These are phyloP conservation scores for Clinocottus analis DNA, from an alignment of 2,113 vertebrate species.

Conservation along the genomic window DNA sequence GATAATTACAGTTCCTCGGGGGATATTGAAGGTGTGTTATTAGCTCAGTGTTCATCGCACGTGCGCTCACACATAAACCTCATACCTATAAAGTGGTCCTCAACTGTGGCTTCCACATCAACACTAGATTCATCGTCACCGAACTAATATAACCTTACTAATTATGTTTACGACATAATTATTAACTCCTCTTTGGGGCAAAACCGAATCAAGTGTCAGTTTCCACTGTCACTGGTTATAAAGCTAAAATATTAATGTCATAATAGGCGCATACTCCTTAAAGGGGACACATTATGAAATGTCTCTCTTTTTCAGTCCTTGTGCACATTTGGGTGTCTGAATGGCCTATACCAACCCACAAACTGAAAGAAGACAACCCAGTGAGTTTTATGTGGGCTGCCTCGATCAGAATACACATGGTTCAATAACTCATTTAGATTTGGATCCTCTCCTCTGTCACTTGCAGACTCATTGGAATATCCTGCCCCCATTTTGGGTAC, in stretches of 20 bases:
- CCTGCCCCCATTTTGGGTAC: background rate
- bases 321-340: background rate
- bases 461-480: background rate
- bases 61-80: background rate
- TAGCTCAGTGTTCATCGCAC: background rate
- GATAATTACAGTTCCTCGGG: conserved; percentile 20
- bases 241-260: background rate
- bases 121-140: background rate
- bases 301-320: background rate
- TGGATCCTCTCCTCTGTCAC: background rate
- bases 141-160: background rate
- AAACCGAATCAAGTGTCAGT: background rate
- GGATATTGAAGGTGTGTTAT: conserved; percentile 18
- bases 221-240: too few species aligned
- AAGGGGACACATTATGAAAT: background rate
- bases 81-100: conserved; percentile 5
- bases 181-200: background rate
- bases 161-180: background rate
- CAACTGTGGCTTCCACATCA: background rate
- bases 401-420: background rate
- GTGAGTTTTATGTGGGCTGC: background rate
- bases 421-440: background rate
- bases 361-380: background rate
- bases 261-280: too few species aligned
- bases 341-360: background rate